Evolutionary conservation across 2,888 invertebrate genomes (phyloP), one percentile per base, ranked within the genome.

Genomic region (Melieria omissa): DNA sequence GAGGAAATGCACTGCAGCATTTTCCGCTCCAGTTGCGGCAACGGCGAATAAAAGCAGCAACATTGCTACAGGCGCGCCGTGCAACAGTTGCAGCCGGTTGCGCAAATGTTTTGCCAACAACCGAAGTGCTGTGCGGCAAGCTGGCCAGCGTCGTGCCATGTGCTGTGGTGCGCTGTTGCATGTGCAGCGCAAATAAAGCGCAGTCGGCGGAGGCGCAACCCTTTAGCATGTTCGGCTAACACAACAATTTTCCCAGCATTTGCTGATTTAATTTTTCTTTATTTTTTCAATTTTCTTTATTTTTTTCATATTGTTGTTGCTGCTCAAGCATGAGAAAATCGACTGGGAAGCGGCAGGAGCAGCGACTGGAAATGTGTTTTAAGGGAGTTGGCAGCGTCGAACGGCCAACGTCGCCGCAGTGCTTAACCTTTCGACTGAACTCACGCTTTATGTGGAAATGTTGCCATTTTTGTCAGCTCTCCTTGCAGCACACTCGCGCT

Each of bases 371-470:
- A 29, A 29, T 29, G 16, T 16, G 29, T 29, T 29, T 29, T 29
- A 29, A 29, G 29, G 29, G 29, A 29, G 29, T 29, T 29, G 10
- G 49, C 41, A 60, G 58, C 49, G 52, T 41, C 45, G 49, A 12
- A 42, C 8, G 44, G 65, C 42, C 44, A 29, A 29, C 29, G 29
- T 60, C 46, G 14, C 0, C 29, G 47, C 29, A 54, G 64, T 73
- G 49, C 41, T 54, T 73, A 70, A 70, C 75, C 75, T 73, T 72
- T 73, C 45, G 44, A 29, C 45, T 75, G 70, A 70, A 73, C 75
- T 72, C 72, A 73, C 57, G 58, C n/a, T 29, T 73, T 70, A 64
- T 68, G 70, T 62, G 61, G 52, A 58, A 75, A 72, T 70, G 64
- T 71, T 52, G 60, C 16, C 9, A 61, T 61, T 62, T 55, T 29